These are phyloP conservation scores for Drosophila acutilabella DNA, from an alignment of 2,888 invertebrate species.

Conservation along the genomic window DNA sequence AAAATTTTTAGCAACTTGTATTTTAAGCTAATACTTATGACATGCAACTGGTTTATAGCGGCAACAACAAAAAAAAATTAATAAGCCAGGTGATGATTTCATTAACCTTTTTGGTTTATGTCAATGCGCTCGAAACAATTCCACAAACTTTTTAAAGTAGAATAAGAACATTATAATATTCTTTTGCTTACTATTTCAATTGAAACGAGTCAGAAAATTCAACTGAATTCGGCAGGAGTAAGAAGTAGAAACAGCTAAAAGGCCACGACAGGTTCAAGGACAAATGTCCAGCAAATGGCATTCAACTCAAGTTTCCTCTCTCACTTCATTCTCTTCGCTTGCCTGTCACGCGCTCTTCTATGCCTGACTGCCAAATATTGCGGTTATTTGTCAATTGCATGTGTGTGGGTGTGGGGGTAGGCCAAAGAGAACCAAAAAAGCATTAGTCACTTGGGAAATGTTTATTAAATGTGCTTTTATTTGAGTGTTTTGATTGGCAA, in stretches of 20 bases:
- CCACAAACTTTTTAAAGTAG: slow-evolving; percentile 8
- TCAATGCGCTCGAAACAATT: slow-evolving; percentile 38
- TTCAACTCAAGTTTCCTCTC: slow-evolving; percentile 39
- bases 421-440: slow-evolving; percentile 2
- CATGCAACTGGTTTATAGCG: slow-evolving; percentile 56
- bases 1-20: slow-evolving; percentile 36
- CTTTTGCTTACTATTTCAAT: neutral
- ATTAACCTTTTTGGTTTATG: slow-evolving; percentile 53
- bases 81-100: slow-evolving; percentile 37
- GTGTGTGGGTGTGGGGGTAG: neutral
- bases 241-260: slow-evolving; percentile 15
- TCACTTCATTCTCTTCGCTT: slow-evolving; percentile 22
- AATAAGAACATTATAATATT: neutral
- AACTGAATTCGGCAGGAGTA: slow-evolving; percentile 16
- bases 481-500: slow-evolving; percentile 13
- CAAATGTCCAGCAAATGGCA: slow-evolving; percentile 54
- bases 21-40: slow-evolving; percentile 20
- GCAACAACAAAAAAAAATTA: slow-evolving; percentile 7
- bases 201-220: slow-evolving; percentile 21
- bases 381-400: slow-evolving; percentile 16
- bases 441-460: slow-evolving; percentile 44
- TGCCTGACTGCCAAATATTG: slow-evolving; percentile 14
- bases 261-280: slow-evolving; percentile 60
- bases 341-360: slow-evolving; percentile 9
- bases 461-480: slow-evolving; percentile 13